phyloP scores from a whole-genome alignment of 2,888 invertebrate species.

The Petrolisthes manimaculis region DNA sequence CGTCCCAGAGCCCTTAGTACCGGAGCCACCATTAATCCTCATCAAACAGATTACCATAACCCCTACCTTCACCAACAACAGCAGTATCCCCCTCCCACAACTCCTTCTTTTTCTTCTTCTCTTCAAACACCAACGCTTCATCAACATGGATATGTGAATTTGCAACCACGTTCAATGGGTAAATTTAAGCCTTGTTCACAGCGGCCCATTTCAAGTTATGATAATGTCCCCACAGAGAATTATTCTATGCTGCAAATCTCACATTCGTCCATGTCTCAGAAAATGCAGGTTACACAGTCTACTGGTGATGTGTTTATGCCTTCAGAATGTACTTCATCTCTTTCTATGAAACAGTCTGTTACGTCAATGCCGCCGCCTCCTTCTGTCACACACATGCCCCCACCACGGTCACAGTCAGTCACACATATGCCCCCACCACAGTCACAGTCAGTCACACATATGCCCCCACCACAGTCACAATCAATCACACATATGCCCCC shows the following conservation, averaged over 20 bases:
- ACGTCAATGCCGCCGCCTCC: no score
- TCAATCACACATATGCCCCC: background rate
- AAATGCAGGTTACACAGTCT: no score
- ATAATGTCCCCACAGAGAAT: slow-evolving; percentile 14
- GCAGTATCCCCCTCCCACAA: background rate
- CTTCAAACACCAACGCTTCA: no score
- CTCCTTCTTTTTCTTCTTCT: no score
- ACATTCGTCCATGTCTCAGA: no score
- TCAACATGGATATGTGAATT: slow-evolving; percentile 53
- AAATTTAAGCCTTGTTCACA: background rate
- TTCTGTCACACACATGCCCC: no score
- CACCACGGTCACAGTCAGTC: no score
- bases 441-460: background rate
- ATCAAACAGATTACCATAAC: background rate
- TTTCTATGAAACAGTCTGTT: no score
- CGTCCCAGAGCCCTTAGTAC: slow-evolving; percentile 53
- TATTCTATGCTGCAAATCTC: no score
- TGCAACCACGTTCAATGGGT: slow-evolving; percentile 6
- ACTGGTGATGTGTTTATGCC: no score
- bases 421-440: background rate
- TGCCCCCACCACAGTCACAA: background rate
- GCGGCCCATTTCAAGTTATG: slow-evolving; percentile 32
- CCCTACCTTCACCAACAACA: slow-evolving; percentile 5
- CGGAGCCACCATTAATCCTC: slow-evolving; percentile 15
- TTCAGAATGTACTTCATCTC: no score